Percentiles rank a stretch among this genome's conserved stretches.
Evolutionary conservation across 2,113 vertebrate genomes (phyloP).

Genomic region (Channa argus): DNA sequence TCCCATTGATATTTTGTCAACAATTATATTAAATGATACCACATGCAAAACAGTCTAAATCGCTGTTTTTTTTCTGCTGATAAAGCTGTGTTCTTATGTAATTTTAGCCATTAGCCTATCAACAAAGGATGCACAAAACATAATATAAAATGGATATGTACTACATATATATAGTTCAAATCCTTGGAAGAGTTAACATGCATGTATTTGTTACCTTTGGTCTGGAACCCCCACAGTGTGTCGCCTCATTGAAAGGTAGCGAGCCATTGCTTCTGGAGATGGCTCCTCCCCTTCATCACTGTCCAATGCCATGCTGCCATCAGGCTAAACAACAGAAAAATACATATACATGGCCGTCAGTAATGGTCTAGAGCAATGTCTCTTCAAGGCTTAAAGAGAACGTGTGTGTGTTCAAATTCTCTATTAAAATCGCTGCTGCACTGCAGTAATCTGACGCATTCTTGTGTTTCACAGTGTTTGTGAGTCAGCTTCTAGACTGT

Average conservation of each 20-base stretch:
- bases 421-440: constrained; percentile 47
- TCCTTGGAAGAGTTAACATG: too few relatives aligned
- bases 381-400: too few relatives aligned
- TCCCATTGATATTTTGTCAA: background rate
- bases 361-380: too few relatives aligned
- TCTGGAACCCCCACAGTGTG: constrained; percentile 98
- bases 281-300: constrained; percentile 98
- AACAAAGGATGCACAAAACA: too few relatives aligned
- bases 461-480: constrained; percentile 36
- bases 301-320: constrained; percentile 93
- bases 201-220: constrained; percentile 84
- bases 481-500: constrained; percentile 51
- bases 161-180: too few relatives aligned
- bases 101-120: too few relatives aligned
- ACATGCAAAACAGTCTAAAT: too few relatives aligned
- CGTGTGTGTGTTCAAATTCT: background rate
- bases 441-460: constrained; percentile 52
- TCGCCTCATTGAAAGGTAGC: constrained; percentile 97
- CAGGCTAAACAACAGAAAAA: constrained; percentile 82
- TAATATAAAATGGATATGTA: too few relatives aligned
- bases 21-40: too few relatives aligned
- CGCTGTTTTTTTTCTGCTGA: too few relatives aligned
- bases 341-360: background rate
- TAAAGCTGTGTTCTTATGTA: too few relatives aligned
- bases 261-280: constrained; percentile 95